Evolutionary conservation across 2,113 vertebrate species (phyloP).

Genomic region (Elephas maximus): DNA sequence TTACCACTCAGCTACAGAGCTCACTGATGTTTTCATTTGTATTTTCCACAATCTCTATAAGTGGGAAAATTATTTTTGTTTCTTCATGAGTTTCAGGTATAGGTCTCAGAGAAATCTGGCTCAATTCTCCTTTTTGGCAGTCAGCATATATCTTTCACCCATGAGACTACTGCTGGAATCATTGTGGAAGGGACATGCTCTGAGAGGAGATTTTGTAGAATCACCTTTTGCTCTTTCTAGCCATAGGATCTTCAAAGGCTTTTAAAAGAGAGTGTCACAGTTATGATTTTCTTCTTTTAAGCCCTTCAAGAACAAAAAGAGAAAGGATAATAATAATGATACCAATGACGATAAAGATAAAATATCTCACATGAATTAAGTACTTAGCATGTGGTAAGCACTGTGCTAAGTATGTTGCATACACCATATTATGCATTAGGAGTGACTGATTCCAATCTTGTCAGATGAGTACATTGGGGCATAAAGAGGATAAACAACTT

Average conservation of each 20-base stretch:
- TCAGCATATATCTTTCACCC: neutral
- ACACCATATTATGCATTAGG: neutral
- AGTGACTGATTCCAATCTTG: neutral
- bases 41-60: neutral
- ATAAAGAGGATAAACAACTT: conserved; percentile 37
- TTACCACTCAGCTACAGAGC: conserved; percentile 16
- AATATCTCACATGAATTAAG: neutral
- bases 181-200: neutral
- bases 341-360: neutral
- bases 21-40: conserved; percentile 28
- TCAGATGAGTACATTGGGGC: neutral
- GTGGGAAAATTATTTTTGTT: conserved; percentile 28
- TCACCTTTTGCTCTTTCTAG: conserved; percentile 37
- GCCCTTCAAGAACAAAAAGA: neutral
- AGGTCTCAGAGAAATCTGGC: conserved; percentile 41
- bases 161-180: neutral
- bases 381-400: neutral
- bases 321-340: neutral
- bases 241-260: neutral
- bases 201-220: neutral
- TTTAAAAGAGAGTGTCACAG: neutral
- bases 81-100: conserved; percentile 7
- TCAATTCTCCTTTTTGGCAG: neutral
- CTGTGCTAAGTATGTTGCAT: neutral
- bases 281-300: neutral